Percentiles rank a stretch among this genome's conserved stretches.
Evolutionary conservation across 2,888 invertebrate species (phyloP).

Genomic region (Tricholauxania praeusta): DNA sequence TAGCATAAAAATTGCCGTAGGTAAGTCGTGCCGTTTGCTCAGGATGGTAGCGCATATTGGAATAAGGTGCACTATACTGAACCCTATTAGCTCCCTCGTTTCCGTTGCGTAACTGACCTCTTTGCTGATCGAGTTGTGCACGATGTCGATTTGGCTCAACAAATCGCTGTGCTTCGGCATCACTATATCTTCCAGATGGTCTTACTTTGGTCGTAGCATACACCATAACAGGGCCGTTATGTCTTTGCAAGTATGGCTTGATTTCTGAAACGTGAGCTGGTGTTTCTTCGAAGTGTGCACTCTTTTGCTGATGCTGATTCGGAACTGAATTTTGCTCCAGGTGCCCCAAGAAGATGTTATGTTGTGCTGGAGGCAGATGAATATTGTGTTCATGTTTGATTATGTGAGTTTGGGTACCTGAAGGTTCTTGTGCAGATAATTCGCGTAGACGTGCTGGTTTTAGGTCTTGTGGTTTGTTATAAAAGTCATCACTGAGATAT

Average conservation of each 20-base stretch:
- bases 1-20: slow-evolving; percentile 11
- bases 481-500: slow-evolving; percentile 57
- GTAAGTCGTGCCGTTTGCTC: slow-evolving; percentile 46
- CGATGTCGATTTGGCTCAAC: background rate
- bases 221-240: slow-evolving; percentile 52
- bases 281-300: slow-evolving; percentile 46
- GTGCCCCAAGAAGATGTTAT: slow-evolving; percentile 58
- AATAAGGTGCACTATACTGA: slow-evolving; percentile 61
- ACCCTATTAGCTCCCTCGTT: slow-evolving; percentile 40
- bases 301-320: slow-evolving; percentile 31
- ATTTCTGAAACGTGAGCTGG: slow-evolving; percentile 50
- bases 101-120: slow-evolving; percentile 33
- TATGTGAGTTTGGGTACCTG: slow-evolving; percentile 37
- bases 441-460: slow-evolving; percentile 59
- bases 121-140: slow-evolving; percentile 23
- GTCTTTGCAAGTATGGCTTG: slow-evolving; percentile 54
- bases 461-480: slow-evolving; percentile 50
- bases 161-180: slow-evolving; percentile 6
- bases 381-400: slow-evolving; percentile 59
- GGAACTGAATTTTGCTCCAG: slow-evolving; percentile 36
- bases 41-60: slow-evolving; percentile 58
- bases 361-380: slow-evolving; percentile 59
- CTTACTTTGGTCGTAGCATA: slow-evolving; percentile 51
- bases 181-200: slow-evolving; percentile 35
- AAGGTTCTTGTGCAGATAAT: slow-evolving; percentile 39